These are phyloP conservation scores for Drosophila nigricruria DNA, from an alignment of 2,888 invertebrate species.

Conservation along the genomic window DNA sequence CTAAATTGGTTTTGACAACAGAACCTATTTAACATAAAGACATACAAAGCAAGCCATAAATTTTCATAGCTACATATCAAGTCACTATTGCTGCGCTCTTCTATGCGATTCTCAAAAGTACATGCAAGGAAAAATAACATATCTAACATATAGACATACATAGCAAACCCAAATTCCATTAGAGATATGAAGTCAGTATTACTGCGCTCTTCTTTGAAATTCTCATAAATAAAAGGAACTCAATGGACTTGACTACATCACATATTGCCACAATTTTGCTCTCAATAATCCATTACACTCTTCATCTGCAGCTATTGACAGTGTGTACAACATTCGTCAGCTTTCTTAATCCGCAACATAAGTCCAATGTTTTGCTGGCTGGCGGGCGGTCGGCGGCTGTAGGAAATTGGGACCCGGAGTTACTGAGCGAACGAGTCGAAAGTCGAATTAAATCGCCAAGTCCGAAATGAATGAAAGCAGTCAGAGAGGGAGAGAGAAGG, in stretches of 20 bases:
- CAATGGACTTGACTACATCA: no score
- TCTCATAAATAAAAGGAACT: no score
- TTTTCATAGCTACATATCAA: no score
- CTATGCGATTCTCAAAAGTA: background rate
- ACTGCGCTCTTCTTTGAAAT: no score
- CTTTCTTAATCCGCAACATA: background rate
- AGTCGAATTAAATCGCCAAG: constrained; percentile 75
- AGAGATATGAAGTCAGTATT: no score
- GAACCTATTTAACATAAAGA: no score
- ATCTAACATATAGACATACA: no score
- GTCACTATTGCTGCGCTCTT: background rate
- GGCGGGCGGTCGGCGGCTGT: constrained; percentile 20
- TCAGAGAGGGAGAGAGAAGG: constrained; percentile 10
- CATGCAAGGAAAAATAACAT: no score
- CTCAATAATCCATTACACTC: background rate
- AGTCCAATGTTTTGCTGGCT: constrained; percentile 5
- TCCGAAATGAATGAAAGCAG: constrained; percentile 72
- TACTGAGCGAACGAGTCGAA: constrained; percentile 49
- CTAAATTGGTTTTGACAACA: background rate
- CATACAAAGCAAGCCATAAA: no score
- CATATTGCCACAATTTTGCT: no score
- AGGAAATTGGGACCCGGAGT: constrained; percentile 24
- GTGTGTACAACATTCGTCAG: constrained; percentile 12
- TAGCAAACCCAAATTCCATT: no score
- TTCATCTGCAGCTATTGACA: background rate